Conservation (phyloP, 1,140 invertebrate genomes). For the Drosophila lowei region DNA sequence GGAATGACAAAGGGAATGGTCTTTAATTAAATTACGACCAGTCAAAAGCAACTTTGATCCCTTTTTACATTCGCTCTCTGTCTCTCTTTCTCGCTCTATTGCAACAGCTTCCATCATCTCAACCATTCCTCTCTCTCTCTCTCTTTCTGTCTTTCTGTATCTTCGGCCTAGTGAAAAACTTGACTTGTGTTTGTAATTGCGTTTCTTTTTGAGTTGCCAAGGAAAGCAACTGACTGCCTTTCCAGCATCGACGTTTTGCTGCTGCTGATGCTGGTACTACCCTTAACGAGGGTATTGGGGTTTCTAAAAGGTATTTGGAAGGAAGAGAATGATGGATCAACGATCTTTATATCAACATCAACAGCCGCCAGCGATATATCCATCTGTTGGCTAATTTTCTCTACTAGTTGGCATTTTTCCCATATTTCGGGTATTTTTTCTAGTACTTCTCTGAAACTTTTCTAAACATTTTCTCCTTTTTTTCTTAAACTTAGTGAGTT, state of each 20-base stretch:
- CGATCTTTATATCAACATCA: no score
- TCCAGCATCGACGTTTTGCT: conserved; percentile 5
- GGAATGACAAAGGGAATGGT: conserved; percentile 60
- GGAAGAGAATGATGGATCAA: no score
- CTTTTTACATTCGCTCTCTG: conserved; percentile 39
- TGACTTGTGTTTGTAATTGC: conserved; percentile 74
- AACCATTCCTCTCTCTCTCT: neutral
- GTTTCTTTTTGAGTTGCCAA: conserved; percentile 61
- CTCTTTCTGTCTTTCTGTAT: neutral
- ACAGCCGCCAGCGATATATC: no score
- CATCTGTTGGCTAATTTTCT: no score
- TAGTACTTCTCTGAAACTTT: no score
- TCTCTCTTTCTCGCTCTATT: conserved; percentile 7
- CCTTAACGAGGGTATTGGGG: no score
- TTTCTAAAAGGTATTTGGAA: no score
- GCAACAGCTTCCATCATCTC: no score
- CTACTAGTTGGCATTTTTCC: no score
- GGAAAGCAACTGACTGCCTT: conserved; percentile 35
- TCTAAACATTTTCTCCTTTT: no score
- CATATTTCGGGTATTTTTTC: no score
- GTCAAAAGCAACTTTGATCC: conserved; percentile 78
- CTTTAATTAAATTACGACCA: conserved; percentile 78
- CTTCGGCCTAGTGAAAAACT: conserved; percentile 50
- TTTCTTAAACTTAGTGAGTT: no score
- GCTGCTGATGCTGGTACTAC: conserved; percentile 1